Conservation (phyloP, 2,888 invertebrate species). For the Pardosa pseudoannulata region DNA sequence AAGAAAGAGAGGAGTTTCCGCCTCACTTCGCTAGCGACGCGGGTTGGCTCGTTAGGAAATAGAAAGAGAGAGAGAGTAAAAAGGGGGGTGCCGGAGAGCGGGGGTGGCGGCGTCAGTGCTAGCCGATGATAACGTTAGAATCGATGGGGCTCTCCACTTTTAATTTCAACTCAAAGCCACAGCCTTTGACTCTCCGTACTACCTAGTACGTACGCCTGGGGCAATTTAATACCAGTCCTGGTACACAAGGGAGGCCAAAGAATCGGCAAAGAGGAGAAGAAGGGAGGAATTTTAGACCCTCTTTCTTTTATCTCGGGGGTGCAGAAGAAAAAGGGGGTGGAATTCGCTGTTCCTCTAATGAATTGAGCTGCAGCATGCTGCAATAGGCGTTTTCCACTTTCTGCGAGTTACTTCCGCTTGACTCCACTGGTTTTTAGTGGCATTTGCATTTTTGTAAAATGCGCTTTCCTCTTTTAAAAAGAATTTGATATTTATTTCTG, state of each 20-base stretch:
- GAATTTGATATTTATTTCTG: slow-evolving; percentile 15
- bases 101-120: slow-evolving; percentile 41
- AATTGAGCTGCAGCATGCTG: slow-evolving; percentile 32
- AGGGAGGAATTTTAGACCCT: slow-evolving; percentile 54
- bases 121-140: slow-evolving; percentile 70
- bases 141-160: slow-evolving; percentile 70
- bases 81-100: slow-evolving; percentile 11
- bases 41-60: slow-evolving; percentile 67
- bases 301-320: slow-evolving; percentile 60
- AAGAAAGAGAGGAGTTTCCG: slow-evolving; percentile 53
- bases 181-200: slow-evolving; percentile 60
- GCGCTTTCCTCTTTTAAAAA: neutral
- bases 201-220: slow-evolving; percentile 52
- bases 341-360: slow-evolving; percentile 35
- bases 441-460: slow-evolving; percentile 26
- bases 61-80: slow-evolving; percentile 6
- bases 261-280: slow-evolving; percentile 25
- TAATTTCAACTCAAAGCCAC: slow-evolving; percentile 72
- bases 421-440: slow-evolving; percentile 12
- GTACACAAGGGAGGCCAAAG: slow-evolving; percentile 43
- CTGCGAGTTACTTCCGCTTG: slow-evolving; percentile 18
- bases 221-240: slow-evolving; percentile 65
- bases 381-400: slow-evolving; percentile 23
- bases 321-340: slow-evolving; percentile 30
- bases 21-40: slow-evolving; percentile 54